Evolutionary conservation across 2,113 vertebrate species (phyloP).

Genomic region (Promerops cafer): DNA sequence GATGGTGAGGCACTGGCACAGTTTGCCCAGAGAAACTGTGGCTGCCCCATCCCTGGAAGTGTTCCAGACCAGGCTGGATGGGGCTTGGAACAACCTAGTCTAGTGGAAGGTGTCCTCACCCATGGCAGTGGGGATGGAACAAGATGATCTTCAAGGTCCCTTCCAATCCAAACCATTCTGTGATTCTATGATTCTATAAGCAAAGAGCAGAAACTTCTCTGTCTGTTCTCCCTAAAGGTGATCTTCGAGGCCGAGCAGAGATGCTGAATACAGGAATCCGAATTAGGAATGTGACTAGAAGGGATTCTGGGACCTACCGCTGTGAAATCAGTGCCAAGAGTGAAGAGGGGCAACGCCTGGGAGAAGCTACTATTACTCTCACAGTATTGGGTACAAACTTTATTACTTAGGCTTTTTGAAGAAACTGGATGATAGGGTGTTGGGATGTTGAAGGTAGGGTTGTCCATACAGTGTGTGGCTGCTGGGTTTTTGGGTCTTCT

Average conservation of each 20-base stretch:
- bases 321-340: conserved; percentile 87
- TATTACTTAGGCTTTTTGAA: background rate
- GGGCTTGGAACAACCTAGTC: background rate
- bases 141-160: background rate
- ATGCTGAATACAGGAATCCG: conserved; percentile 85
- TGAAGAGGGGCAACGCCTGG: conserved; percentile 74
- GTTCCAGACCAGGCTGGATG: background rate
- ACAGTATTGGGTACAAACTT: conserved; percentile 82
- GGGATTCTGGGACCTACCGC: conserved; percentile 88
- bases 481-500: background rate
- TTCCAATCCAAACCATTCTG: background rate
- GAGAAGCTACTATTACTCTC: conserved; percentile 85
- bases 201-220: background rate
- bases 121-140: background rate
- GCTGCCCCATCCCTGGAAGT: background rate
- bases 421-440: background rate
- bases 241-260: conserved; percentile 80
- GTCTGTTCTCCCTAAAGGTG: conserved; percentile 66
- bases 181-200: background rate
- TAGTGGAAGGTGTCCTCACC: background rate
- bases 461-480: background rate
- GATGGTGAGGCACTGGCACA: background rate
- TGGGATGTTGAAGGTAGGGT: background rate
- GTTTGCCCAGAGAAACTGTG: background rate
- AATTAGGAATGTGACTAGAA: conserved; percentile 82